phyloP scores from a whole-genome alignment of 2,888 invertebrate species.

The Harpalus rubripes region DNA sequence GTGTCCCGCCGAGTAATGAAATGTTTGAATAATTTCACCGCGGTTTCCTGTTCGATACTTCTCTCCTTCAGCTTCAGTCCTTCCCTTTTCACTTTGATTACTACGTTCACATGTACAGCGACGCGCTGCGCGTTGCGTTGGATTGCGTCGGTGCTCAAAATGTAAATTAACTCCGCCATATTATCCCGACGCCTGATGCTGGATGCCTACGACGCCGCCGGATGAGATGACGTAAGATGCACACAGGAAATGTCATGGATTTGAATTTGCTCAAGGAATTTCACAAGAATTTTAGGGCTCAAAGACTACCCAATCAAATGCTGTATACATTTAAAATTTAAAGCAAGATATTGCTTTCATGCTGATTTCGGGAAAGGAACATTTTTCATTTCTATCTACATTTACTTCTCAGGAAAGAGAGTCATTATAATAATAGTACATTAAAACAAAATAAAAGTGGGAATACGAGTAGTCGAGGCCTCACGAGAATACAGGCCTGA shows the following conservation, averaged over 20 bases:
- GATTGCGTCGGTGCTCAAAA: constrained; percentile 50
- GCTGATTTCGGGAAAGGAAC: not conserved
- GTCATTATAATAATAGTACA: too few species aligned
- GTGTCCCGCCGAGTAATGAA: constrained; percentile 60
- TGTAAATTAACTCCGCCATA: constrained; percentile 59
- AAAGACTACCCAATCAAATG: not conserved
- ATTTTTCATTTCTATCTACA: too few species aligned
- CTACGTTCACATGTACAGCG: constrained; percentile 30
- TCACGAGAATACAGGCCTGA: too few species aligned
- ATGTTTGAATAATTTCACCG: constrained; percentile 64
- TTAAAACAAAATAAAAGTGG: too few species aligned
- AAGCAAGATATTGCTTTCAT: not conserved
- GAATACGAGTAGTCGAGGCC: too few species aligned
- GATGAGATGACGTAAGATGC: constrained; percentile 22
- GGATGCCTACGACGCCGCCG: not conserved
- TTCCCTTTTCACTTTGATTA: constrained; percentile 61
- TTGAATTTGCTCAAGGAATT: constrained; percentile 16
- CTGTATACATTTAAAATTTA: constrained; percentile 3
- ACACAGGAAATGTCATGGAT: constrained; percentile 24
- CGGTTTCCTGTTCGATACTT: constrained; percentile 59
- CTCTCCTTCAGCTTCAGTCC: not conserved
- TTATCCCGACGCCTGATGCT: constrained; percentile 25
- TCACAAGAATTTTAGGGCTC: constrained; percentile 9
- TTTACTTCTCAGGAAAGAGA: too few species aligned
- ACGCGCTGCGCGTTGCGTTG: not conserved